phyloP scores from a whole-genome alignment of 2,113 vertebrate genomes.

The Tragelaphus buxtoni region DNA sequence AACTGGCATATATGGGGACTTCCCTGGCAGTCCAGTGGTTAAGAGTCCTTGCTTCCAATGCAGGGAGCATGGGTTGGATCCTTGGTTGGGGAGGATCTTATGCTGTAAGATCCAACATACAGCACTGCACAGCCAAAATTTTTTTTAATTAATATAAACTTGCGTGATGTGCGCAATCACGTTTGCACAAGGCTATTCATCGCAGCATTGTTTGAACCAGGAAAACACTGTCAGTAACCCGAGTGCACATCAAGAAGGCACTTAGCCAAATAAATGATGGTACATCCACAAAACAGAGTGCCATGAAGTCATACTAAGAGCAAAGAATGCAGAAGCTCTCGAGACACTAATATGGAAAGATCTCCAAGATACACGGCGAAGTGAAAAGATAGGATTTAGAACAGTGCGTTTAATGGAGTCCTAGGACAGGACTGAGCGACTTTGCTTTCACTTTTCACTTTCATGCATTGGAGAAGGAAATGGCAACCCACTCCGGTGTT shows the following conservation, averaged over 20 bases:
- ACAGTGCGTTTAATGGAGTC: neutral
- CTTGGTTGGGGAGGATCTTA: neutral
- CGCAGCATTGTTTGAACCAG: neutral
- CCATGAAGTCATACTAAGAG: neutral
- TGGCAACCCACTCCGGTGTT: no score
- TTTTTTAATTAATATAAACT: neutral
- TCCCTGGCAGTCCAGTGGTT: neutral
- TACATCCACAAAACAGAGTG: accelerated
- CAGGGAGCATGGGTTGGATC: neutral
- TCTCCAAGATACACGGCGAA: neutral
- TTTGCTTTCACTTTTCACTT: no score
- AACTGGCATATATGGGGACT: neutral
- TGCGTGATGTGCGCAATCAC: neutral
- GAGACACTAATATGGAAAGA: neutral
- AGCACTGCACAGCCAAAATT: neutral
- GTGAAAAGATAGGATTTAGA: neutral
- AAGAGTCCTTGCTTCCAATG: neutral
- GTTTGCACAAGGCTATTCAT: neutral
- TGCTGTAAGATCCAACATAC: neutral
- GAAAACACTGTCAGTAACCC: neutral
- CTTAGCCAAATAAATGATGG: neutral
- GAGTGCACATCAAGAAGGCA: neutral
- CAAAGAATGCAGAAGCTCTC: neutral
- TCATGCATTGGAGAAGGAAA: no score
- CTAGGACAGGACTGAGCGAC: no score